These are phyloP conservation scores for Ochotona curzoniae DNA, from an alignment of 2,113 vertebrate genomes.

Conservation along the genomic window DNA sequence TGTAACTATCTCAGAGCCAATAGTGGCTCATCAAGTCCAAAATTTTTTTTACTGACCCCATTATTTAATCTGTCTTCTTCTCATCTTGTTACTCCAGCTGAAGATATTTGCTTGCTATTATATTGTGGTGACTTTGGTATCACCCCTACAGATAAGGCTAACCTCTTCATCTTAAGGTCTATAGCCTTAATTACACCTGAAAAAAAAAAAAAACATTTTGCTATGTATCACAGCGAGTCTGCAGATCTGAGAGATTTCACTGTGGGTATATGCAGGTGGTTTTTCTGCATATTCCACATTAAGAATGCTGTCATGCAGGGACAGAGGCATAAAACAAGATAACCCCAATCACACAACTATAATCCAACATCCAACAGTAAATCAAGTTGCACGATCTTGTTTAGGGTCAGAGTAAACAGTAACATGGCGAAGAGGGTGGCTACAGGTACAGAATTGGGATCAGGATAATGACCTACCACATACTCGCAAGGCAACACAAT, in stretches of 20 bases:
- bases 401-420: neutral
- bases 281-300: neutral
- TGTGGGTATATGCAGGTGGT: no score
- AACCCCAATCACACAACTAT: neutral
- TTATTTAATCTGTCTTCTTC: neutral
- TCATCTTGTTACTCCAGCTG: neutral
- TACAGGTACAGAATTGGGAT: neutral
- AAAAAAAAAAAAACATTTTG: neutral
- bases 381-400: neutral
- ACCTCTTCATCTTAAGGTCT: neutral
- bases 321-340: neutral
- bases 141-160: neutral
- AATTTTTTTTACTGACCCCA: neutral
- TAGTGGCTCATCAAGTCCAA: accelerated
- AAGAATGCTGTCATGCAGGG: neutral
- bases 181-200: neutral
- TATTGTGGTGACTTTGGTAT: neutral
- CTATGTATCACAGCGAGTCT: neutral
- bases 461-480: neutral
- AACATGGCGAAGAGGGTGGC: neutral
- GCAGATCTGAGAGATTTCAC: neutral
- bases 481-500: neutral
- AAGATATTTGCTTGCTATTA: neutral
- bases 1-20: neutral
- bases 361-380: neutral